These are phyloP conservation scores for Osmerus mordax DNA, from an alignment of 2,113 vertebrate species.

Conservation along the genomic window DNA sequence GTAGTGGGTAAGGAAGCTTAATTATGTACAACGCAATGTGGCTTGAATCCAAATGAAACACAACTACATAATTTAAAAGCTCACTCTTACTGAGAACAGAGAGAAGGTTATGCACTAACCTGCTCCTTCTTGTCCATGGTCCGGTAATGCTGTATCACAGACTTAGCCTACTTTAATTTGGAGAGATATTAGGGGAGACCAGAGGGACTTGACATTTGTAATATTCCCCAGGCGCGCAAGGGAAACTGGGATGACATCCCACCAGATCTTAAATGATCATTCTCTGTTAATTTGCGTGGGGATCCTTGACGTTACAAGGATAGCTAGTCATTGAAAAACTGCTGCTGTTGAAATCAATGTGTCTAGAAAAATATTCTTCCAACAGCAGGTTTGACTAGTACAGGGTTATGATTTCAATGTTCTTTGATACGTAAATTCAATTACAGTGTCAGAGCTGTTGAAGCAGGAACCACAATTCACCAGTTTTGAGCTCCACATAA, in stretches of 20 bases:
- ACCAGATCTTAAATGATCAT: constrained; percentile 1
- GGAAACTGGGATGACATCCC: background rate
- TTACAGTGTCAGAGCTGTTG: background rate
- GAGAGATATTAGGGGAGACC: background rate
- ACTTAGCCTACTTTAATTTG: constrained; percentile 1
- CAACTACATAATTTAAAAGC: background rate
- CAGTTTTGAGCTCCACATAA: background rate
- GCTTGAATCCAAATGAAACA: background rate
- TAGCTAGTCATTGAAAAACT: background rate
- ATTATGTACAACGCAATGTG: too few relatives aligned
- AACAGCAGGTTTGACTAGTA: background rate
- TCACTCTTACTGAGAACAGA: too few relatives aligned
- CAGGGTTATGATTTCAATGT: constrained; percentile 1
- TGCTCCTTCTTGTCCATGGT: too few relatives aligned
- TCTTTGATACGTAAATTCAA: constrained; percentile 35
- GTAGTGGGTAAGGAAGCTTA: too few relatives aligned
- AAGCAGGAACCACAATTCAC: background rate
- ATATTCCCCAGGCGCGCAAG: constrained; percentile 5
- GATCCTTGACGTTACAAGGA: constrained; percentile 10
- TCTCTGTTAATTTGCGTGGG: constrained; percentile 5
- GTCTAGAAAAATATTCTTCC: background rate
- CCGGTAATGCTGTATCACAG: too few relatives aligned
- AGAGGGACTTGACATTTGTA: constrained; percentile 12
- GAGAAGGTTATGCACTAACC: too few relatives aligned
- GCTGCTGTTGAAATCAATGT: constrained; percentile 1